phyloP scores from a whole-genome alignment of 2,888 invertebrate genomes.

The Chelonus formosanus region DNA sequence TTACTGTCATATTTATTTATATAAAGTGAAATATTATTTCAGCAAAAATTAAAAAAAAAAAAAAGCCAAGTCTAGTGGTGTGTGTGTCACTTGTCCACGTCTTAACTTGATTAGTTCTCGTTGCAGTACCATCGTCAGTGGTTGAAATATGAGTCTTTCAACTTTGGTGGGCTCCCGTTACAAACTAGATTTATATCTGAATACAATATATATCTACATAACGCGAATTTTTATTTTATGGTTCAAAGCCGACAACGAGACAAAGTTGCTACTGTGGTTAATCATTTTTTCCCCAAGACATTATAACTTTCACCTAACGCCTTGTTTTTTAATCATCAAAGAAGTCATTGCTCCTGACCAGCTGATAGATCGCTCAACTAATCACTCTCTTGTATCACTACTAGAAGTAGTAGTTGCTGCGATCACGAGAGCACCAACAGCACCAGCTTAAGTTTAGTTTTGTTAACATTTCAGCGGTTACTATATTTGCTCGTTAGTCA shows the following conservation, averaged over 20 bases:
- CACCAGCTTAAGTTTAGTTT: constrained; percentile 15
- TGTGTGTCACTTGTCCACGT: neutral
- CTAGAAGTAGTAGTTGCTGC: constrained; percentile 3
- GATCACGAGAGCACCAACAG: constrained; percentile 3
- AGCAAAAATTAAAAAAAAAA: too few relatives aligned
- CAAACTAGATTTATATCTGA: constrained; percentile 30
- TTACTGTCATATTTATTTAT: too few relatives aligned
- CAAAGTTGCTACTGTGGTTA: constrained; percentile 24
- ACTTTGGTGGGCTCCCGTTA: constrained; percentile 28
- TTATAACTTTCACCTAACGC: constrained; percentile 29
- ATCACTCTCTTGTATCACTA: constrained; percentile 30
- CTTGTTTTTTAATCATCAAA: constrained; percentile 16
- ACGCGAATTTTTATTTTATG: constrained; percentile 5
- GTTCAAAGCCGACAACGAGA: constrained; percentile 8
- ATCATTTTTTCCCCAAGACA: constrained; percentile 15
- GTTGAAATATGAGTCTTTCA: constrained; percentile 24
- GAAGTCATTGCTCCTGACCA: constrained; percentile 14
- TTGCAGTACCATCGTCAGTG: constrained; percentile 28
- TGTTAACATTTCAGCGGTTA: constrained; percentile 23
- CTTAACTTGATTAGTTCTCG: constrained; percentile 24
- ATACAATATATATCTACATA: constrained; percentile 4
- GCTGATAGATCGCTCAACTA: constrained; percentile 28
- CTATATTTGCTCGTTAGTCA: constrained; percentile 18
- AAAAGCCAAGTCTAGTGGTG: neutral
- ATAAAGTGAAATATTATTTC: too few relatives aligned